Evolutionary conservation across 2,888 invertebrate species (phyloP).

Genomic region (Barypeithes pellucidus): DNA sequence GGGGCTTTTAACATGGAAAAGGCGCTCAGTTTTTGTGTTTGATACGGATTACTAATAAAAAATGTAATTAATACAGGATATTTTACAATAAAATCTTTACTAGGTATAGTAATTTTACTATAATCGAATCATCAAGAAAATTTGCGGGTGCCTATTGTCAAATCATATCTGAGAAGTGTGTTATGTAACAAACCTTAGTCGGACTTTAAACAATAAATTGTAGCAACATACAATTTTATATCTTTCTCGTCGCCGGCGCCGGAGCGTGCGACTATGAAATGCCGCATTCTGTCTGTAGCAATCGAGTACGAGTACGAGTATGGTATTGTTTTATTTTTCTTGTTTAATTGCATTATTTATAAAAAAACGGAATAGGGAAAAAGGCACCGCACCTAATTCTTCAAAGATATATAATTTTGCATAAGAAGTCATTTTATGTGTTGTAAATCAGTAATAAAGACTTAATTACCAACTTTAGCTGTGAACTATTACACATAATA

Average conservation of each 20-base stretch:
- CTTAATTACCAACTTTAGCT: background rate
- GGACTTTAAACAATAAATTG: background rate
- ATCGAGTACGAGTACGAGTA: background rate
- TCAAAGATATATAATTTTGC: background rate
- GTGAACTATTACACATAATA: no score
- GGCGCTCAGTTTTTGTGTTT: no score
- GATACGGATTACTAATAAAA: no score
- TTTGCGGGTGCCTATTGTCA: no score
- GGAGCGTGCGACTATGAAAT: background rate
- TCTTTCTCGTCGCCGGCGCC: background rate
- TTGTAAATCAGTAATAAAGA: background rate
- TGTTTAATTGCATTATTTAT: background rate
- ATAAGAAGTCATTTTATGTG: background rate
- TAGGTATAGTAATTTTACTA: no score
- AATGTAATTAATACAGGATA: no score
- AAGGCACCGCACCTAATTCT: background rate
- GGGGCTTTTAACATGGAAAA: no score
- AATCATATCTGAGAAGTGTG: background rate
- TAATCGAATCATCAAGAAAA: no score
- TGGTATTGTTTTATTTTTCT: conserved; percentile 1
- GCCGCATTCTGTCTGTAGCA: background rate
- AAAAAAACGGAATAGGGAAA: background rate
- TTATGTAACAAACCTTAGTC: background rate
- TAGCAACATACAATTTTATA: background rate
- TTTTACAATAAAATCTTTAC: no score